These are phyloP conservation scores for Crossocerus cetratus DNA, from an alignment of 2,888 invertebrate genomes.

Conservation along the genomic window DNA sequence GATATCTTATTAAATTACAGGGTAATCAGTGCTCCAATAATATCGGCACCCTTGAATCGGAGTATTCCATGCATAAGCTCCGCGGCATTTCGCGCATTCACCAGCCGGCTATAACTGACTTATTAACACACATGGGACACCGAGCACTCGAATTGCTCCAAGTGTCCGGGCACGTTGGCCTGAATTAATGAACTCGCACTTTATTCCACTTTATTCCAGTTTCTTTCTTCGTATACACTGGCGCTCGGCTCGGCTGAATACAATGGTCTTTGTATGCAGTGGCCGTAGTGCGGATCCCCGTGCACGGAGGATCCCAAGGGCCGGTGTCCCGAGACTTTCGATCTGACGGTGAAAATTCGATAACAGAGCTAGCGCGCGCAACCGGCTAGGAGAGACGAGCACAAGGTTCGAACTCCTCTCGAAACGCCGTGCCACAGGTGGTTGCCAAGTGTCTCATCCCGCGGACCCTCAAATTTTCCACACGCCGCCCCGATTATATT, in stretches of 20 bases:
- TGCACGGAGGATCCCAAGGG: conserved; percentile 24
- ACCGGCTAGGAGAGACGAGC: conserved; percentile 39
- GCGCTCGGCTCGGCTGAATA: neutral
- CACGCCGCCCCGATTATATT: conserved; percentile 49
- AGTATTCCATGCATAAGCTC: too few relatives aligned
- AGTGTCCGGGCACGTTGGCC: too few relatives aligned
- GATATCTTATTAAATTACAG: neutral
- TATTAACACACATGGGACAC: too few relatives aligned
- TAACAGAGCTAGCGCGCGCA: conserved; percentile 49
- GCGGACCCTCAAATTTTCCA: conserved; percentile 58
- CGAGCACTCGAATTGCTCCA: too few relatives aligned
- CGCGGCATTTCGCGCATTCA: too few relatives aligned
- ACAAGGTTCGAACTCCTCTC: conserved; percentile 61
- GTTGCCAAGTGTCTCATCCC: conserved; percentile 62
- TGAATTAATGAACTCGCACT: too few relatives aligned
- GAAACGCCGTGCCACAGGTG: conserved; percentile 62
- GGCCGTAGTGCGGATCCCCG: neutral
- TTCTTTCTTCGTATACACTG: too few relatives aligned
- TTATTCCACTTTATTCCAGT: too few relatives aligned
- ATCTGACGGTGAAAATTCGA: conserved; percentile 54
- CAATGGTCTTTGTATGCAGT: neutral
- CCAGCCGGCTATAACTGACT: too few relatives aligned
- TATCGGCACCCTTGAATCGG: neutral
- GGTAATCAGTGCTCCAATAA: neutral
- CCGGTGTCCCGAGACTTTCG: conserved; percentile 37